Base-by-base conservation (phyloP, 35 echinoderm and acorn worm species). In the Hemicentrotus pulcherrimus region DNA sequence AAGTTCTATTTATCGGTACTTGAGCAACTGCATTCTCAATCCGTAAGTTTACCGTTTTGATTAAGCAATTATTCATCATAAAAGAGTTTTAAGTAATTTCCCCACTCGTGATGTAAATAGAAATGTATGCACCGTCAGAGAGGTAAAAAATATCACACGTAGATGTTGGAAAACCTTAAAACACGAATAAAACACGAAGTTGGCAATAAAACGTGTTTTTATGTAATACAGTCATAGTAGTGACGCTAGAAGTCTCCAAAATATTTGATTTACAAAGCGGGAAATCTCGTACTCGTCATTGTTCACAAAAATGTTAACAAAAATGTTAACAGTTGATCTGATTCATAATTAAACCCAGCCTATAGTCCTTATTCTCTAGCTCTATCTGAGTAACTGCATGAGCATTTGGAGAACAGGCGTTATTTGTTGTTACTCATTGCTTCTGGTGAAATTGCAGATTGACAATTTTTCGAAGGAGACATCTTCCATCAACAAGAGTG, bases 1-100 rank as follows among this genome's bases (percentile, higher is more conserved):
- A 99, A 99, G 94, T 99, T 99, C 70, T 99, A 96, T 94, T 61
- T 97, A 18, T 96, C 31, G 60, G 98, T 99, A 12, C 86, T 96
- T 7, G 91, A 96, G 12, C 60, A 94, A n/a, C 33, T 86, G 24
- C 46, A 47, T 19, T 71, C 61, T 71, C 61, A 28, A 28, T 7
- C 16, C 19, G 61, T 71, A n/a, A 5, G 61, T 24, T 71, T 19
- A 71, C 61, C 24, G 2, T 71, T 71, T 71, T 41, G 1, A 41
- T 41, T 41, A 41, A 41, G 35, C 35, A 41, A 41, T 41, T 41
- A 41, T 41, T 41, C 35, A 41, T 41, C 35, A 41, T 41, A 41
- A 41, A 41, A 55, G 15, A 55, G 50, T 55, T 50, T 12, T 55
- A 55, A 55, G 50, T 55, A 55, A 55, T 55, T 55, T 50, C 7